Percentiles rank a stretch among this genome's conserved stretches.
phyloP scores from a whole-genome alignment of 2,113 vertebrate genomes.

The Pygoscelis antarcticus region DNA sequence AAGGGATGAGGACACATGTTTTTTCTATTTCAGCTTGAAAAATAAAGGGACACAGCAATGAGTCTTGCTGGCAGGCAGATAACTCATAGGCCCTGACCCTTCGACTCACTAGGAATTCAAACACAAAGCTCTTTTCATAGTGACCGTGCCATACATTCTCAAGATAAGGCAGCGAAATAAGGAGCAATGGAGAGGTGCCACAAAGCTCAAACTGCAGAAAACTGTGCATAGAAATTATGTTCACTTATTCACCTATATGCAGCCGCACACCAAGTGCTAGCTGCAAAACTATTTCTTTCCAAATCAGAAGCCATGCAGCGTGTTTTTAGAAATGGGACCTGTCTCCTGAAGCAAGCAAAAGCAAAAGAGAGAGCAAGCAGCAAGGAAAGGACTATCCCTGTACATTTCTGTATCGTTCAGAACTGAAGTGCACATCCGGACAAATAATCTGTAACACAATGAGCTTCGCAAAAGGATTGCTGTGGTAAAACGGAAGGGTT shows the following conservation, averaged over 20 bases:
- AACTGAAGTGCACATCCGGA: slow-evolving; percentile 35
- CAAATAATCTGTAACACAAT: slow-evolving; percentile 47
- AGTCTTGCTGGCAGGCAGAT: slow-evolving; percentile 75
- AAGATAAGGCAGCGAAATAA: slow-evolving; percentile 70
- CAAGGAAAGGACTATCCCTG: neutral
- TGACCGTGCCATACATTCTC: slow-evolving; percentile 63
- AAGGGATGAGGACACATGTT: slow-evolving; percentile 38
- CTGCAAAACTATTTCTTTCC: slow-evolving; percentile 43
- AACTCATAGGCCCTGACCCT: slow-evolving; percentile 79
- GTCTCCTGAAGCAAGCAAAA: slow-evolving; percentile 11
- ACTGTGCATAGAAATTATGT: slow-evolving; percentile 22
- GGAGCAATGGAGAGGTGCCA: slow-evolving; percentile 55
- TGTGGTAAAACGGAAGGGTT: slow-evolving; percentile 37
- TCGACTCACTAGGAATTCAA: slow-evolving; percentile 78
- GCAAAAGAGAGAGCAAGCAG: slow-evolving; percentile 7
- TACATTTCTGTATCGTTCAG: neutral
- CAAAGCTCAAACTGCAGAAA: slow-evolving; percentile 56
- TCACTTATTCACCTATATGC: neutral
- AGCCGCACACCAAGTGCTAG: slow-evolving; percentile 7
- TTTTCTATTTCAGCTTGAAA: slow-evolving; percentile 67
- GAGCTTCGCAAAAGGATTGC: slow-evolving; percentile 6
- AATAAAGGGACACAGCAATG: slow-evolving; percentile 68
- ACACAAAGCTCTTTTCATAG: slow-evolving; percentile 84
- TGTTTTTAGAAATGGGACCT: slow-evolving; percentile 30
- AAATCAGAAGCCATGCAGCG: slow-evolving; percentile 5